phyloP scores from a whole-genome alignment of 2,888 invertebrate genomes.

The Pollenia labialis region DNA sequence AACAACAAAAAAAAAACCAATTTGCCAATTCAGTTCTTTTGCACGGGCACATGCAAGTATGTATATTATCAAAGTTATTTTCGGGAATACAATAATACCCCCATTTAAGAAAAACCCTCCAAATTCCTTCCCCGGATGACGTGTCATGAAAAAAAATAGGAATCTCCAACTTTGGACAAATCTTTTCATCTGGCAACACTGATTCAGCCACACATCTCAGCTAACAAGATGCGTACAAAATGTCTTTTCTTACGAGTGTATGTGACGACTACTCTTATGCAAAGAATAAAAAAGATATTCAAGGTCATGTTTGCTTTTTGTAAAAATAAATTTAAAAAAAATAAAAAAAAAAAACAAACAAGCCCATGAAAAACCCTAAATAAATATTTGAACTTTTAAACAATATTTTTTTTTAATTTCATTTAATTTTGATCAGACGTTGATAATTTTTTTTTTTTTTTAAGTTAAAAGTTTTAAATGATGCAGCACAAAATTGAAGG shows the following conservation, averaged over 20 bases:
- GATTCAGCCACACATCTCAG: background rate
- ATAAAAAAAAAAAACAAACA: constrained; percentile 12
- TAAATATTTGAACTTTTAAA: constrained; percentile 40
- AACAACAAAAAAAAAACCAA: too few species aligned
- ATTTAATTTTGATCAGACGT: background rate
- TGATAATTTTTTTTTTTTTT: background rate
- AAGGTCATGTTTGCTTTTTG: constrained; percentile 68
- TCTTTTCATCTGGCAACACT: background rate
- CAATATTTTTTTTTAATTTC: background rate
- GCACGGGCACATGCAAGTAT: too few species aligned
- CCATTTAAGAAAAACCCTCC: too few species aligned
- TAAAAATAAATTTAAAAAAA: constrained; percentile 23
- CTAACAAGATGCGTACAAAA: background rate
- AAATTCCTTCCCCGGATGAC: too few species aligned
- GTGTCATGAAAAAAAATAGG: too few species aligned
- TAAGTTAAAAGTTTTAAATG: background rate
- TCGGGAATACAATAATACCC: too few species aligned
- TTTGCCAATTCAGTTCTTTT: too few species aligned
- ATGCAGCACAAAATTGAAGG: background rate
- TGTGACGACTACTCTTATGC: constrained; percentile 44
- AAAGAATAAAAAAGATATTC: constrained; percentile 61
- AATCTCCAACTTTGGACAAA: too few species aligned
- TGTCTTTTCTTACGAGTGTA: background rate
- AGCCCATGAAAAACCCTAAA: constrained; percentile 23
- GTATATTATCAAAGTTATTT: too few species aligned